Percentiles rank a stretch among this genome's conserved stretches.
These are phyloP conservation scores for Mechanitis messenoides DNA, from an alignment of 2,888 invertebrate genomes.

Conservation along the genomic window DNA sequence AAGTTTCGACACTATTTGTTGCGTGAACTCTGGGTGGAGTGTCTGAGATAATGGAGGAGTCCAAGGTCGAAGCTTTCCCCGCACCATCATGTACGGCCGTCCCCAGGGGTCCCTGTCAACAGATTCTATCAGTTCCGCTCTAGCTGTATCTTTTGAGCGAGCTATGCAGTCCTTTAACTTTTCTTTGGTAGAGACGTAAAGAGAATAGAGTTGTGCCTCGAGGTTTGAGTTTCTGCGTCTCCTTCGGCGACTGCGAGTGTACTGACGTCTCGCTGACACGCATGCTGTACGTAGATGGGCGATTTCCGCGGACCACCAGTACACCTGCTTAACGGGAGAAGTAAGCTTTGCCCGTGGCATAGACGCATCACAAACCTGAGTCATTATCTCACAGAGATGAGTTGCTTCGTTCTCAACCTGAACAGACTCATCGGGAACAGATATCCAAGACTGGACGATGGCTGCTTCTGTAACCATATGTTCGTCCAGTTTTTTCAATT, in stretches of 20 bases:
- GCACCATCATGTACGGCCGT: slow-evolving; percentile 11
- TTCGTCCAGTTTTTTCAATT: not conserved
- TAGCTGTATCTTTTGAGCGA: slow-evolving; percentile 12
- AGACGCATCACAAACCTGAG: slow-evolving; percentile 19
- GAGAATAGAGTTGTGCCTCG: slow-evolving; percentile 1
- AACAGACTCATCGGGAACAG: not conserved
- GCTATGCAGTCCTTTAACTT: slow-evolving; percentile 12
- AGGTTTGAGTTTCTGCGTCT: slow-evolving; percentile 6
- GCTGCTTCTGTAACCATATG: slow-evolving; percentile 13
- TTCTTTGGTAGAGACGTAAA: slow-evolving; percentile 7
- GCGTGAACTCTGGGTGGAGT: slow-evolving; percentile 6
- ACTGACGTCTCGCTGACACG: slow-evolving; percentile 15
- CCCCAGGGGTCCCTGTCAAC: slow-evolving; percentile 16
- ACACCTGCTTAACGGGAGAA: slow-evolving; percentile 7
- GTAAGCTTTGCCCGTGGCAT: slow-evolving; percentile 12
- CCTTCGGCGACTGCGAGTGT: slow-evolving; percentile 11
- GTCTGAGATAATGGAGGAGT: slow-evolving; percentile 12
- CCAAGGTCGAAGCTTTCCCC: slow-evolving; percentile 9
- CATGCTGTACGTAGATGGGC: slow-evolving; percentile 13
- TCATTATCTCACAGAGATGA: slow-evolving; percentile 16
- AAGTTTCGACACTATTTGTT: not conserved
- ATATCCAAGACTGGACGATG: slow-evolving; percentile 15
- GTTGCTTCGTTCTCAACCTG: slow-evolving; percentile 13
- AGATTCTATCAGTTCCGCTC: slow-evolving; percentile 4
- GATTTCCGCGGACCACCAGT: slow-evolving; percentile 23